A percentile compares a stretch with the other conserved stretches of the same genome.
Conservation (phyloP, 2,113 vertebrate species). For the Upupa epops region DNA sequence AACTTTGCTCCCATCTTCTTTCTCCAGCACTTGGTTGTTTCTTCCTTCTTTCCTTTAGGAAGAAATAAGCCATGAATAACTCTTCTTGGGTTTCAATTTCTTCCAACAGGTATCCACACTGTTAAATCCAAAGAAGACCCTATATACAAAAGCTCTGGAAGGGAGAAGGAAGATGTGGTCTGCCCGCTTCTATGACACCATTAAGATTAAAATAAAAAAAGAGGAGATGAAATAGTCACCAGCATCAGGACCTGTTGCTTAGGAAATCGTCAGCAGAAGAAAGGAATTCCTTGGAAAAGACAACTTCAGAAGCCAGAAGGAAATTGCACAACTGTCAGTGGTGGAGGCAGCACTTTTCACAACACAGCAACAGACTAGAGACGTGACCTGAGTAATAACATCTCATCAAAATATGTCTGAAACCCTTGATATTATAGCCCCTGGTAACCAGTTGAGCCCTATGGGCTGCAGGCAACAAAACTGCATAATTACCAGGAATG, state of each 20-base stretch:
- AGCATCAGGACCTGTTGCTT: not conserved
- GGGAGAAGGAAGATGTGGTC: not conserved
- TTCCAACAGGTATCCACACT: not conserved
- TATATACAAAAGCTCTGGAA: not conserved
- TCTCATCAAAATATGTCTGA: not conserved
- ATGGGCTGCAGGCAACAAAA: not conserved
- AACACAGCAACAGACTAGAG: not conserved
- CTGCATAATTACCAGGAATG: not conserved
- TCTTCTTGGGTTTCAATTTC: not conserved
- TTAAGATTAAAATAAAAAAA: not conserved
- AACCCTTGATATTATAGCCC: not conserved
- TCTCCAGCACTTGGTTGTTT: not conserved
- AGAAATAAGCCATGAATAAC: not conserved
- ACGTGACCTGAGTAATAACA: not conserved
- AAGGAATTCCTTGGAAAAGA: conserved; percentile 48
- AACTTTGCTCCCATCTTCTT: not conserved
- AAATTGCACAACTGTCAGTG: conserved; percentile 27
- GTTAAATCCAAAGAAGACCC: not conserved
- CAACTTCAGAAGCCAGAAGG: conserved; percentile 22
- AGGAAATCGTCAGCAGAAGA: not conserved
- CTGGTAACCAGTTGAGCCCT: not conserved
- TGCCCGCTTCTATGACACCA: not conserved
- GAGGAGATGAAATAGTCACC: not conserved
- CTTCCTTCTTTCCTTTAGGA: not conserved
- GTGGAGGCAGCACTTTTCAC: not conserved